Base-by-base conservation (phyloP, 2,888 invertebrate genomes). In the Epinotia demarniana region DNA sequence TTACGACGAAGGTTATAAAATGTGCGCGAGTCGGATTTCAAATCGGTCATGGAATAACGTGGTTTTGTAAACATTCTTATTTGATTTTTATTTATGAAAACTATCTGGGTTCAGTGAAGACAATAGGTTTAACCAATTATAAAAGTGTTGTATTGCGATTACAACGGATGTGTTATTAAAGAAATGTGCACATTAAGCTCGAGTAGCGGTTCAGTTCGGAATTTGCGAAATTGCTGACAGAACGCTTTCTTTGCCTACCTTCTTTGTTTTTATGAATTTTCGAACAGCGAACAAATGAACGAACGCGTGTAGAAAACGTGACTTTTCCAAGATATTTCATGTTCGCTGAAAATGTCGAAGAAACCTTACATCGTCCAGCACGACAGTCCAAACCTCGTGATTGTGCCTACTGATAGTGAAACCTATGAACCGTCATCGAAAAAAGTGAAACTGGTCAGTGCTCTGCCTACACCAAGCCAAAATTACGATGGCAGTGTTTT, bases 321-420 rank as follows among this genome's bases (percentile, higher is more conserved):
- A 68, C 76, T 18, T 69, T 27, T 71, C 23, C 43, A 77, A 72
- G 58, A 68, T 74, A 16, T 69, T 27, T 71, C 23, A 61, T 66
- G 53, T 64, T 64, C 63, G 64, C 46, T 53, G 23, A 80, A 72
- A 73, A 80, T 83, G 82, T 73, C 78, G 63, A 77, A 71, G 18
- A 63, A 78, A n/a, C 60, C 58, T 0, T 81, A 81, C 77, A 79
- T 81, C 69, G 33, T 80, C 8, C 77, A 79, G 57, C 81, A 84
- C 60, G 64, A 78, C 61, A 85, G 84, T 72, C 82, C 87, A 0
- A 88, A 88, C 66, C 84, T 87, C 63, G 78, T 84, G 16, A 83
- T 87, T 76, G 79, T 84, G 64, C 83, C 84, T 9, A 80, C 80
- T 6, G 66, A 64, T 27, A 64, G 27, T n/a, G 72, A 76, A 49